A percentile compares a stretch with the other conserved stretches of the same genome.
These are phyloP conservation scores for Brachyalestes nurse DNA, from an alignment of 2,797 vertebrate species.

Conservation along the genomic window DNA sequence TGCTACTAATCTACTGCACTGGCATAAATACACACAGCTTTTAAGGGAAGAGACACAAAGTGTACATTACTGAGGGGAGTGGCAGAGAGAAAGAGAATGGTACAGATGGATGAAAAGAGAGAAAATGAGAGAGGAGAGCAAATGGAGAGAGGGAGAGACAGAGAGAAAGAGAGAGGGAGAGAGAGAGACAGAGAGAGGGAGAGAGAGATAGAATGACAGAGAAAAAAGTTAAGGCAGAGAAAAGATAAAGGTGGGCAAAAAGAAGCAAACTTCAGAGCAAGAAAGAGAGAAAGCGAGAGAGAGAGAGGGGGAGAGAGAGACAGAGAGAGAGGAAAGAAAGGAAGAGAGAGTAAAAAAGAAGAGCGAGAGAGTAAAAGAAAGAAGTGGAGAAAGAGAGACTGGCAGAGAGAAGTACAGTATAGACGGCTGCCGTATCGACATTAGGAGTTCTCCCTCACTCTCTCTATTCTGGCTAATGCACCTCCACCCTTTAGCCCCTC, in stretches of 20 bases:
- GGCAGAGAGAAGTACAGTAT: conserved; percentile 28
- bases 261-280: conserved; percentile 24
- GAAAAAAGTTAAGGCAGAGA: neutral
- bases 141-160: neutral
- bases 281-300: too few species aligned
- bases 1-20: conserved; percentile 64
- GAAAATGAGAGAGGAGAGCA: neutral
- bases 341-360: neutral
- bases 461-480: conserved; percentile 2
- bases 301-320: neutral
- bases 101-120: neutral
- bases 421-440: conserved; percentile 32
- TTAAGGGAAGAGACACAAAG: conserved; percentile 50
- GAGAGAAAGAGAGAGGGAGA: neutral
- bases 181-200: neutral
- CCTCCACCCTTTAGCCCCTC: conserved; percentile 24
- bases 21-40: conserved; percentile 61
- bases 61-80: conserved; percentile 55
- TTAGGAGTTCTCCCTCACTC: conserved; percentile 16
- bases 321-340: neutral
- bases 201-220: neutral
- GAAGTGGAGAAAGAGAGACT: conserved; percentile 12
- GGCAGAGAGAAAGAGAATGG: neutral
- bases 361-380: neutral
- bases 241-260: conserved; percentile 1